These are phyloP conservation scores for Alces alces DNA, from an alignment of 2,113 vertebrate genomes.

Conservation along the genomic window DNA sequence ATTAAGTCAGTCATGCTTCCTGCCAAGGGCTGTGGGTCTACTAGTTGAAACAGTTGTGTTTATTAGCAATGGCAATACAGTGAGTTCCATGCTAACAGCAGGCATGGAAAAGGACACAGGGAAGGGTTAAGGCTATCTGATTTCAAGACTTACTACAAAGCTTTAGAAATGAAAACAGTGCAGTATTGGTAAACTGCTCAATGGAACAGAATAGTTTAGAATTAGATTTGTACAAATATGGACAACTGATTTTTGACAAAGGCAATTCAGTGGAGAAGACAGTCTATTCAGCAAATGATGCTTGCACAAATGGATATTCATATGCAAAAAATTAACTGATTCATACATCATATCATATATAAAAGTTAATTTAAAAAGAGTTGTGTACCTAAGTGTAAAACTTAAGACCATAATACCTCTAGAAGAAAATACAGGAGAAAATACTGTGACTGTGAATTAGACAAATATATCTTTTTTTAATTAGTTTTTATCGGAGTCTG, in stretches of 20 bases:
- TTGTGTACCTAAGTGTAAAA: not conserved
- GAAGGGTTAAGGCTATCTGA: not conserved
- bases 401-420: not conserved
- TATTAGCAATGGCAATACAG: not conserved
- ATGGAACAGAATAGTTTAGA: not conserved
- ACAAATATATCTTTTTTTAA: not conserved
- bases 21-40: not conserved
- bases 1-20: not conserved
- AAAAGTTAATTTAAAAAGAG: slow-evolving; percentile 8
- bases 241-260: not conserved
- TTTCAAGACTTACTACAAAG: not conserved
- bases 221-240: not conserved
- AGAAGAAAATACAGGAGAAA: not conserved
- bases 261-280: not conserved
- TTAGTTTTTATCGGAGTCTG: not conserved
- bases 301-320: not conserved
- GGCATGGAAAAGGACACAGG: not conserved
- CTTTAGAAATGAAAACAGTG: not conserved
- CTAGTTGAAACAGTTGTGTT: not conserved
- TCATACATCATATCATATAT: not conserved
- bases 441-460: not conserved
- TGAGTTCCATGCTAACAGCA: not conserved
- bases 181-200: not conserved
- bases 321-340: not conserved
- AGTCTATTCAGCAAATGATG: not conserved